Evolutionary conservation across 2,113 vertebrate genomes (phyloP), one percentile per base, ranked within the genome.

Genomic region (Melanerpes formicivorus): DNA sequence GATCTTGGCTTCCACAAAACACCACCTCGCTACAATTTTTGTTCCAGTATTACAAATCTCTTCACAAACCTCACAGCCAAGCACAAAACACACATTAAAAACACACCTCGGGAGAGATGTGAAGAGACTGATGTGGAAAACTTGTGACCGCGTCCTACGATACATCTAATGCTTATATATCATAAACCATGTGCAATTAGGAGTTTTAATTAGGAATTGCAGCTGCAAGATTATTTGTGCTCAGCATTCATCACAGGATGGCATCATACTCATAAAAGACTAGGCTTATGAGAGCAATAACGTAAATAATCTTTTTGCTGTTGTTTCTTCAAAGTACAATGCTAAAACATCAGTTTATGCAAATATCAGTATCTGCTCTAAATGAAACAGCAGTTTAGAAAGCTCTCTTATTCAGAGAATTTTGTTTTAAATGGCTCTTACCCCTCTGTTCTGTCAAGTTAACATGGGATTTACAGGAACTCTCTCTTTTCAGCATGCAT

Each of bases 161-260:
- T 70, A 87, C 87, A 92, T 79, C 78, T 78, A 88, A 83, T 27
- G 62, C 84, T 92, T 94, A 95, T 30, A 72, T 93, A 97, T 95
- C 97, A 96, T 54, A 92, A 95, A 82, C 81, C 84, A 97, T 42
- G 86, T 95, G 95, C 95, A 67, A 48, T 95, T 95, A 96, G 82
- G 32, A 95, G 92, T 93, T 93, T 84, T 91, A 96, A 87, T 76
- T 58, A 94, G 95, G 88, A 94, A 95, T 58, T 86, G 93, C 78
- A 78, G 88, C 93, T 97, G 93, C 92, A 95, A 96, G 93, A 91
- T 93, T 96, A 96, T 44, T 95, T 93, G 76, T 74, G 88, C 88
- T 62, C 14, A 29, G 73, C 90, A 93, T 97, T 97, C 97, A 96
- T 97, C 97, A 95, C 9, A 91, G 73, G 37, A 90, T 97, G 97